Evolutionary conservation across 1,140 invertebrate genomes (phyloP).

Genomic region (Polypedilum vanderplanki): DNA sequence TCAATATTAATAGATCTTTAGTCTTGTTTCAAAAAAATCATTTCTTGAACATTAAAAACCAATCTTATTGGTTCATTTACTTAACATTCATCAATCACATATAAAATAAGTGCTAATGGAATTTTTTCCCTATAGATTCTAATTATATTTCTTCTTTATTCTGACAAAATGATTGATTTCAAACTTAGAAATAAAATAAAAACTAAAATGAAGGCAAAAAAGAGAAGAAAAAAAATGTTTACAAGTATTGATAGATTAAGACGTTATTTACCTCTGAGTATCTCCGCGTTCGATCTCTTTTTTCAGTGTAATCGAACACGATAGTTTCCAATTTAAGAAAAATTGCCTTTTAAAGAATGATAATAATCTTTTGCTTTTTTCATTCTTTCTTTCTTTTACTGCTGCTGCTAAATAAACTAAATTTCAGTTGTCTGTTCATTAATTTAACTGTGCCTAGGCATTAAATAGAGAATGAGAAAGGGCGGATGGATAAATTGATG

Average conservation of each 20-base stretch:
- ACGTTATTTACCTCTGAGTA: not conserved
- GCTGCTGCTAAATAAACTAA: not conserved
- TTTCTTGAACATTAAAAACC: too few species aligned
- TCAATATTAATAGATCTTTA: not conserved
- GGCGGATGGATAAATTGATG: slow-evolving; percentile 2
- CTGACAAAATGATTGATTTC: not conserved
- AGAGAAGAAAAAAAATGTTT: not conserved
- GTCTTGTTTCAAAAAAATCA: too few species aligned
- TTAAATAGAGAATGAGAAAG: too few species aligned
- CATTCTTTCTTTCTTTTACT: not conserved
- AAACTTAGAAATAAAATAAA: not conserved
- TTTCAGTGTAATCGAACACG: not conserved
- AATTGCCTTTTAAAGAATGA: slow-evolving; percentile 19
- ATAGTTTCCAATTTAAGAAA: slow-evolving; percentile 15
- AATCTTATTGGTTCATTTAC: too few species aligned
- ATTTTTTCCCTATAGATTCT: not conserved
- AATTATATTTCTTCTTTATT: not conserved
- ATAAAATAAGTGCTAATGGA: slow-evolving; percentile 18
- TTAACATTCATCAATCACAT: too few species aligned
- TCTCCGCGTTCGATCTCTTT: not conserved
- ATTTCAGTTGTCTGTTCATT: not conserved
- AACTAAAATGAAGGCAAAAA: not conserved
- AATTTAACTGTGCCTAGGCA: too few species aligned
- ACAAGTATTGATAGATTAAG: slow-evolving; percentile 19
- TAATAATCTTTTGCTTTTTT: slow-evolving; percentile 12